Evolutionary conservation across 2,888 invertebrate species (phyloP), one percentile per base, ranked within the genome.

Genomic region (Terebella lapidaria): DNA sequence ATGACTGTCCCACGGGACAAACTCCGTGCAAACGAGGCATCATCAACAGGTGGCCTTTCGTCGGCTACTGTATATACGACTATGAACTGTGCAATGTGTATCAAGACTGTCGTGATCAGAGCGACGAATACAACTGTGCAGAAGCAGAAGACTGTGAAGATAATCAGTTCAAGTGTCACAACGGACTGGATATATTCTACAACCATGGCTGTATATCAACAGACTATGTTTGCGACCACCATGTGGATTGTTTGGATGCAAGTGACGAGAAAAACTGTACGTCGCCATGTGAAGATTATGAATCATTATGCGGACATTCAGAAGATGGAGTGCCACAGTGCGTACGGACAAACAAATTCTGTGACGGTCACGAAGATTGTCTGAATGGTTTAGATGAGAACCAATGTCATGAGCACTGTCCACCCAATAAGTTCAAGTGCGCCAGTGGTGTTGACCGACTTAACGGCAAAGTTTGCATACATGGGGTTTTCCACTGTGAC

Each of bases 161-260:
- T 22, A 35, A 30, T 22, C 49, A 61, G 56, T 61, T 63, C 56
- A 47, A 29, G 5, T 63, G 63, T 22, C 22, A 22, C 2, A 15
- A 5, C 29, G 20, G 55, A 10, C 15, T 26, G 25, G 63, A 61
- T 29, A 15, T 20, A 3, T 35, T 27, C 24, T 57, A 54, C 10
- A 15, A 10, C 15, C 5, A 5, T 5, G 15, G 53, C 26, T 61
- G 61, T 49, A 28, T 61, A 3, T 10, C 20, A n/a, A 20, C 20
- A 10, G 47, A 26, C 10, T 18, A 35, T n/a, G 22, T 26, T n/a
- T 61, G 61, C 24, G 64, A 66, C 61, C 26, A 58, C 10, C n/a
- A 57, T n/a, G 2, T 24, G 1, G 57, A 66, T 55, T 66, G 66
- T 27, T 15, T 30, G 20, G 64, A 66, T 46, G 54, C 55, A 2